Evolutionary conservation across 2,888 invertebrate genomes (phyloP), one percentile per base, ranked within the genome.

Genomic region (Orchesellides sinensis): DNA sequence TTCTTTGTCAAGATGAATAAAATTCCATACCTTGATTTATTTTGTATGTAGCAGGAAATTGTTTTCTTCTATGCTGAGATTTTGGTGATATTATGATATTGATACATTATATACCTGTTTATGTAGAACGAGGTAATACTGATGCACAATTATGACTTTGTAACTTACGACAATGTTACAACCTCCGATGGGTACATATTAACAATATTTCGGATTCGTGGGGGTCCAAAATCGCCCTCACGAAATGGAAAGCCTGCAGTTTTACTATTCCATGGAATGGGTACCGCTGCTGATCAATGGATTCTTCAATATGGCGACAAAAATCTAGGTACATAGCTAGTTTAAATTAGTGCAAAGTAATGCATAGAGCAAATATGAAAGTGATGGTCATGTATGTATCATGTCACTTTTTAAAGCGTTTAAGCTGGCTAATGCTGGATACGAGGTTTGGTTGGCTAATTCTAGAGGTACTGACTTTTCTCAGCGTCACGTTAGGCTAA

Each of bases 161-260:
- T n/a, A 1, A 66, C 66, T 4, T 75, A 66, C 45, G 27, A 23
- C 17, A 78, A 83, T 21, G 45, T 83, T 5, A 78, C 78, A 3
- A 83, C 83, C 0, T 40, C 56, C 4, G 83, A 83, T 47, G 83
- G 78, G 8, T 78, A 83, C 27, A 66, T 78, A 19, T 17, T 83
- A 0, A 73, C 59, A 1, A 17, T 78, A 5, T 49, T 66, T 49
- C 54, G 83, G 29, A 83, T 83, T 8, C 25, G 61, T 23, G 77
- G 73, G n/a, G 35, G 68, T 8, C 32, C 49, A 4, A 25, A 59
- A 14, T 54, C 65, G 1, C 80, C 68, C 17, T 23, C 47, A 0
- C 8, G 3, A 0, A 2, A 1, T 3, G 77, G 66, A 21, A 84
- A 80, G 25, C 75, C 54, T 3, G 74, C 65, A 1, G 75, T 81